A percentile compares a stretch with the other conserved stretches of the same genome.
Conservation (phyloP, 1,140 invertebrate species). For the Lithobius niger region DNA sequence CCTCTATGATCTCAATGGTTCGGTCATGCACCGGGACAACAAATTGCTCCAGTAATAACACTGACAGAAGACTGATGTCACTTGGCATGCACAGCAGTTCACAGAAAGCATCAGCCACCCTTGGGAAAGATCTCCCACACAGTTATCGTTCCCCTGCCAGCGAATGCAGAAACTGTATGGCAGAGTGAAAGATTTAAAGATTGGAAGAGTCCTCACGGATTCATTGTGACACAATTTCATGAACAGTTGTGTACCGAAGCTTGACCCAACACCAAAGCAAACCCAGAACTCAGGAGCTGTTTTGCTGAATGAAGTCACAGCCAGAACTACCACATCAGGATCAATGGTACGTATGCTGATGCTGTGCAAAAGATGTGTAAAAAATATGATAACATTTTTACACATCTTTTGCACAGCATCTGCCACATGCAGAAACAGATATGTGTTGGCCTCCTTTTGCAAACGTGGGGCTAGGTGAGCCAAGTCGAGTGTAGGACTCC, state of each 20-base stretch:
- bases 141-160: conserved; percentile 18
- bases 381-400: conserved; percentile 14
- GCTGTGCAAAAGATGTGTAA: too few species aligned
- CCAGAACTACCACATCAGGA: conserved; percentile 22
- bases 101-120: conserved; percentile 12
- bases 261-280: conserved; percentile 16
- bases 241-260: conserved; percentile 3
- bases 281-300: conserved; percentile 10
- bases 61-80: background rate
- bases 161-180: conserved; percentile 20
- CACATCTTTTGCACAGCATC: conserved; percentile 14
- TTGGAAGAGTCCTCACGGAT: background rate
- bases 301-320: conserved; percentile 6
- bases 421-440: conserved; percentile 18
- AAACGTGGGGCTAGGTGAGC: background rate
- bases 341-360: conserved; percentile 18
- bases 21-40: background rate
- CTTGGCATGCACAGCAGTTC: background rate
- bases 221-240: conserved; percentile 6
- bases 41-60: conserved; percentile 8
- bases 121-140: conserved; percentile 12
- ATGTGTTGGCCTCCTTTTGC: conserved; percentile 19
- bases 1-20: background rate
- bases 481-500: background rate
- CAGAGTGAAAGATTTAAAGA: conserved; percentile 15